Conservation (phyloP, 2,888 invertebrate genomes). For the Apamea crenata region DNA sequence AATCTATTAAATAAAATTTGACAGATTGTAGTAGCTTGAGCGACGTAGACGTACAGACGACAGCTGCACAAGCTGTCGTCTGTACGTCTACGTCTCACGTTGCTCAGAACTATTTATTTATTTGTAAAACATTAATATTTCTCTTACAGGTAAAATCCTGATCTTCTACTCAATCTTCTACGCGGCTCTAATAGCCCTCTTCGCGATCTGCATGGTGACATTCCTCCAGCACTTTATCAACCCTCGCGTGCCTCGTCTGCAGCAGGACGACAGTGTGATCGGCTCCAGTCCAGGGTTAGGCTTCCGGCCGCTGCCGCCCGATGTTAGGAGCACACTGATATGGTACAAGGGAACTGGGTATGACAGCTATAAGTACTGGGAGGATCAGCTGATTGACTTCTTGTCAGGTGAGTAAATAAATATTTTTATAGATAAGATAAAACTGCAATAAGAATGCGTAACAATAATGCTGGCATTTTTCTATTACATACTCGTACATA, state of each 20-base stretch:
- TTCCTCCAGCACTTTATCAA: conserved; percentile 97
- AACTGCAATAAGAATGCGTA: background rate
- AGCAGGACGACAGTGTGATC: conserved; percentile 95
- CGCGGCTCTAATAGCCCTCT: conserved; percentile 95
- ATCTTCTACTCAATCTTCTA: conserved; percentile 98
- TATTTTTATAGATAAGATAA: background rate
- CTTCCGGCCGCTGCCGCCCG: conserved; percentile 97
- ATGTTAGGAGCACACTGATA: conserved; percentile 98
- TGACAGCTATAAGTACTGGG: conserved; percentile 95
- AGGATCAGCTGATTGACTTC: conserved; percentile 93
- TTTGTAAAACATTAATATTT: conserved; percentile 6
- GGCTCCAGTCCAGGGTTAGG: conserved; percentile 99
- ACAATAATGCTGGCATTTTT: background rate
- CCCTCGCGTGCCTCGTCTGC: conserved; percentile 96
- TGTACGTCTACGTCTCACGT: background rate
- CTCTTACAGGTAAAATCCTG: conserved; percentile 95
- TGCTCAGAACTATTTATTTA: background rate
- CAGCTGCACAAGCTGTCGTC: no score
- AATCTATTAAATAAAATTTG: no score
- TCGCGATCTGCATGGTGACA: conserved; percentile 97
- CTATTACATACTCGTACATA: background rate
- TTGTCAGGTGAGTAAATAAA: conserved; percentile 92
- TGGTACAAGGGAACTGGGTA: conserved; percentile 96
- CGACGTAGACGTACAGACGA: no score
- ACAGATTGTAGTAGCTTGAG: no score